Conservation (phyloP, 2,113 vertebrate species). For the Syrrhaptes paradoxus region DNA sequence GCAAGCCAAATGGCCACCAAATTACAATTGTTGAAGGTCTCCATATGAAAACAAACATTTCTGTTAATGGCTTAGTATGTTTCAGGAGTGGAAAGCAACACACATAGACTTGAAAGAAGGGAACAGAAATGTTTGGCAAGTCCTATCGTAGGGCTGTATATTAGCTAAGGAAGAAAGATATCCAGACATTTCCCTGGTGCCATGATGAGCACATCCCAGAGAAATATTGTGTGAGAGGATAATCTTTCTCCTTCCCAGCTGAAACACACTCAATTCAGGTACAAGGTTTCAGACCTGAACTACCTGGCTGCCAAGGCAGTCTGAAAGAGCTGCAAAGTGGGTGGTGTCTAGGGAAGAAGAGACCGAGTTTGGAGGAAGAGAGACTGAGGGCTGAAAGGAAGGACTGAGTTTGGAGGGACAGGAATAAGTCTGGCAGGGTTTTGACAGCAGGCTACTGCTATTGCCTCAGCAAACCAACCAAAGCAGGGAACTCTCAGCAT, state of each 20-base stretch:
- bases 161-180: not conserved
- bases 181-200: not conserved
- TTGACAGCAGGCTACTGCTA: not conserved
- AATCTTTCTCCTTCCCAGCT: not conserved
- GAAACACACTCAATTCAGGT: not conserved
- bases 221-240: not conserved
- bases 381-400: not conserved
- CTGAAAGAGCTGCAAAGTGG: not conserved
- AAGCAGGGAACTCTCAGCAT: not conserved
- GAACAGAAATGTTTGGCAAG: not conserved
- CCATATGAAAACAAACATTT: not conserved
- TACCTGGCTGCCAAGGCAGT: not conserved
- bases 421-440: not conserved
- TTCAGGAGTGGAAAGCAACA: not conserved
- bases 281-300: not conserved
- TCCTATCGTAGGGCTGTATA: not conserved
- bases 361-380: not conserved
- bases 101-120: not conserved
- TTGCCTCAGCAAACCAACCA: not conserved
- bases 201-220: not conserved
- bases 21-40: not conserved
- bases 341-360: not conserved
- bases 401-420: not conserved
- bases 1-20: not conserved
- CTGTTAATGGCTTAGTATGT: not conserved